phyloP scores from a whole-genome alignment of 2,797 vertebrate genomes.

The Neosilurus hyrtlii region DNA sequence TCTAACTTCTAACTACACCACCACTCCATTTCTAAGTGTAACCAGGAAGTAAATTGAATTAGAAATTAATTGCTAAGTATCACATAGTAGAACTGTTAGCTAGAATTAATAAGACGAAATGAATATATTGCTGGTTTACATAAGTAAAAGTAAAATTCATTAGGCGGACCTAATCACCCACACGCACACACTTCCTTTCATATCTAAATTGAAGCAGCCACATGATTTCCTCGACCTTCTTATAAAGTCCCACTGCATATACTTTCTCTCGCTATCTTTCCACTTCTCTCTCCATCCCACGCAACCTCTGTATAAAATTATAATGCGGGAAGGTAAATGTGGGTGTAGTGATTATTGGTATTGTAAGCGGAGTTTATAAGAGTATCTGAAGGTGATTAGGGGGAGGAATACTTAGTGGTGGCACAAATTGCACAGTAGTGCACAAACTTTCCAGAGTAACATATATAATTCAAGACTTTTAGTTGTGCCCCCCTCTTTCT shows the following conservation, averaged over 20 bases:
- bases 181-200: not conserved
- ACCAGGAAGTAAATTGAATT: not conserved
- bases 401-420: conserved; percentile 14
- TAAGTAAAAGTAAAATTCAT: not conserved
- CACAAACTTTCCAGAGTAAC: not conserved
- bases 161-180: not conserved
- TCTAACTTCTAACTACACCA: not conserved
- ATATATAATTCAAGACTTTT: not conserved
- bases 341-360: conserved; percentile 33
- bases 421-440: not conserved
- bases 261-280: not conserved
- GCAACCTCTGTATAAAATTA: conserved; percentile 15
- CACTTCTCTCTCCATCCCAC: conserved; percentile 5
- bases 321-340: conserved; percentile 10
- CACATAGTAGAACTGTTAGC: not conserved
- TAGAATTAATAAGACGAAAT: not conserved
- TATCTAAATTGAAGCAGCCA: conserved; percentile 16
- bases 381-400: conserved; percentile 31
- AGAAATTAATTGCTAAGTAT: not conserved
- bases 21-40: not conserved
- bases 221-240: not conserved
- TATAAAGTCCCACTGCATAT: conserved; percentile 21
- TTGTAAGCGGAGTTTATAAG: conserved; percentile 24
- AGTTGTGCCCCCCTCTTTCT: not conserved
- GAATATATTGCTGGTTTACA: not conserved